Evolutionary conservation across 2,888 invertebrate genomes (phyloP).

Genomic region (Elysia crispata): DNA sequence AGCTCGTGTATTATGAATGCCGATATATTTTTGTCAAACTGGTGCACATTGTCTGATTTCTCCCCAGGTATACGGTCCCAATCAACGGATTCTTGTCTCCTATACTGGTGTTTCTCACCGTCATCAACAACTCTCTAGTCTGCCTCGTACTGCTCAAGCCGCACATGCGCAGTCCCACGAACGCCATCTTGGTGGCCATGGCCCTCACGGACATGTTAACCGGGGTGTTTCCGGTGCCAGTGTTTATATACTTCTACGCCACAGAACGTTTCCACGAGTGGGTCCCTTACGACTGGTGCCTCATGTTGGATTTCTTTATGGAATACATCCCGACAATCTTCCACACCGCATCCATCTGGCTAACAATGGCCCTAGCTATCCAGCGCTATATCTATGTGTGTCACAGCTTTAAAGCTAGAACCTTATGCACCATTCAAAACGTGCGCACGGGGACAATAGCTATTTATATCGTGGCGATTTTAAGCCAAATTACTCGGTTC

Average conservation of each 20-base stretch:
- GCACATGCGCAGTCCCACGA: slow-evolving; percentile 95
- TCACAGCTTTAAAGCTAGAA: slow-evolving; percentile 86
- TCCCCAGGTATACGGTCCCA: slow-evolving; percentile 73
- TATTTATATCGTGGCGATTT: slow-evolving; percentile 87
- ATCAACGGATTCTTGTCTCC: slow-evolving; percentile 90
- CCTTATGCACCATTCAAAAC: slow-evolving; percentile 86
- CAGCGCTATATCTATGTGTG: slow-evolving; percentile 97
- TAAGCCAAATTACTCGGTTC: slow-evolving; percentile 90
- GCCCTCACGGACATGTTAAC: slow-evolving; percentile 96
- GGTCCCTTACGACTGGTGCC: slow-evolving; percentile 87
- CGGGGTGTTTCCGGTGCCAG: slow-evolving; percentile 78
- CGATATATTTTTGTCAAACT: too few relatives aligned
- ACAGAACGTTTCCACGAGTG: slow-evolving; percentile 90
- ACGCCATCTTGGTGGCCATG: slow-evolving; percentile 96
- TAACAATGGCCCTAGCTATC: slow-evolving; percentile 92
- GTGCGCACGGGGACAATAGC: slow-evolving; percentile 89
- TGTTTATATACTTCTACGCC: slow-evolving; percentile 94
- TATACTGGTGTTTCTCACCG: slow-evolving; percentile 89
- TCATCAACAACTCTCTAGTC: slow-evolving; percentile 93
- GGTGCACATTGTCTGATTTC: slow-evolving; percentile 53
- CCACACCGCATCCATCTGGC: slow-evolving; percentile 95
- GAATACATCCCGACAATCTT: slow-evolving; percentile 80
- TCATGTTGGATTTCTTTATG: slow-evolving; percentile 81
- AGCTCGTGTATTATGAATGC: too few relatives aligned
- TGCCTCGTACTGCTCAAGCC: slow-evolving; percentile 92